phyloP scores from a whole-genome alignment of 2,888 invertebrate species.

The Macrophya annulata region DNA sequence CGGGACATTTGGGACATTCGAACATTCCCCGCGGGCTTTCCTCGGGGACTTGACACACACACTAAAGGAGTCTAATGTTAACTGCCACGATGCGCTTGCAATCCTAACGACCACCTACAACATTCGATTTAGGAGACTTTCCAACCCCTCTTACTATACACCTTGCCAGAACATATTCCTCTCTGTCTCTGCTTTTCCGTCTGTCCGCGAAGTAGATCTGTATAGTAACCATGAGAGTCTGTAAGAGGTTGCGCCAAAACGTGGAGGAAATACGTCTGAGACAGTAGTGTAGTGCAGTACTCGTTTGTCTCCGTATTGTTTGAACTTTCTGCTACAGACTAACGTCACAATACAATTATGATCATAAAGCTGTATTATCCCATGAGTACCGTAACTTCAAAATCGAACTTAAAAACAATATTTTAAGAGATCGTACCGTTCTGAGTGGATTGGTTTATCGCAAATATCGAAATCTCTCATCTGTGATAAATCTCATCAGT shows the following conservation, averaged over 20 bases:
- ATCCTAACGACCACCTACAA: slow-evolving; percentile 38
- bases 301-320: neutral
- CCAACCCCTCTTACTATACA: neutral
- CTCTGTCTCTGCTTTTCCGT: neutral
- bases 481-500: no score
- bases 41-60: slow-evolving; percentile 24
- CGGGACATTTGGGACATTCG: slow-evolving; percentile 42
- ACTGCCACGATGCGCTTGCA: slow-evolving; percentile 43
- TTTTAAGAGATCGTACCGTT: neutral
- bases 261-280: neutral
- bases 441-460: neutral
- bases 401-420: no score
- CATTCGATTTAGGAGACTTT: slow-evolving; percentile 12
- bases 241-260: neutral
- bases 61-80: slow-evolving; percentile 35
- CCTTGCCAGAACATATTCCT: neutral
- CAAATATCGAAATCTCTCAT: neutral
- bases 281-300: neutral
- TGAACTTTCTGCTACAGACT: neutral
- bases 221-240: neutral
- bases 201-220: slow-evolving; percentile 12
- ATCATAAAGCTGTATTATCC: neutral
- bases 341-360: neutral
- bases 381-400: neutral
- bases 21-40: slow-evolving; percentile 51